These are phyloP conservation scores for Propithecus deckenii DNA, from an alignment of 2,797 vertebrate species.

Conservation along the genomic window DNA sequence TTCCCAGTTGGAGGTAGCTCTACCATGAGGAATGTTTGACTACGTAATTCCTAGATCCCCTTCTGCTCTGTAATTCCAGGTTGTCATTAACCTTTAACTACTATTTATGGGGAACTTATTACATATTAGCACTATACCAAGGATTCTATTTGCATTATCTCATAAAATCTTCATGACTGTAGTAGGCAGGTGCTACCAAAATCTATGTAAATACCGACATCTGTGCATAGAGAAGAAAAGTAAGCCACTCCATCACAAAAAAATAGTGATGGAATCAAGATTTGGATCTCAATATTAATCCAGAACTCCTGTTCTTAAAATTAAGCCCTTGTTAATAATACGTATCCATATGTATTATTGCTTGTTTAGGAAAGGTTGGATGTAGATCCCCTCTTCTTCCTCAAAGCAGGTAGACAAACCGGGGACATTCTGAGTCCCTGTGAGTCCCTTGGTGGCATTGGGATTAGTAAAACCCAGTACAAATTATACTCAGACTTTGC, in stretches of 20 bases:
- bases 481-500: background rate
- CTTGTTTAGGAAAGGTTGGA: background rate
- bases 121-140: background rate
- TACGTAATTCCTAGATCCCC: background rate
- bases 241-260: background rate
- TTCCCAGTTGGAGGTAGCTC: background rate
- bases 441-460: background rate
- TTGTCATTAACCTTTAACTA: background rate
- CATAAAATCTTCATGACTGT: background rate
- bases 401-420: background rate
- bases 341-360: background rate
- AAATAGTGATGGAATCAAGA: background rate
- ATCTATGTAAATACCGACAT: background rate
- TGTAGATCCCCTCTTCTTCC: background rate
- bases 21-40: background rate
- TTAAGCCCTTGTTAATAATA: background rate
- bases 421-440: background rate
- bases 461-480: background rate
- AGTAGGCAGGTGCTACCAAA: background rate
- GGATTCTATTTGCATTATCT: background rate
- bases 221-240: background rate
- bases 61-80: background rate
- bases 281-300: constrained; percentile 2
- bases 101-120: background rate
- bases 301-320: background rate